Base-by-base conservation (phyloP, 2,888 invertebrate genomes). In the Smittia sp. region DNA sequence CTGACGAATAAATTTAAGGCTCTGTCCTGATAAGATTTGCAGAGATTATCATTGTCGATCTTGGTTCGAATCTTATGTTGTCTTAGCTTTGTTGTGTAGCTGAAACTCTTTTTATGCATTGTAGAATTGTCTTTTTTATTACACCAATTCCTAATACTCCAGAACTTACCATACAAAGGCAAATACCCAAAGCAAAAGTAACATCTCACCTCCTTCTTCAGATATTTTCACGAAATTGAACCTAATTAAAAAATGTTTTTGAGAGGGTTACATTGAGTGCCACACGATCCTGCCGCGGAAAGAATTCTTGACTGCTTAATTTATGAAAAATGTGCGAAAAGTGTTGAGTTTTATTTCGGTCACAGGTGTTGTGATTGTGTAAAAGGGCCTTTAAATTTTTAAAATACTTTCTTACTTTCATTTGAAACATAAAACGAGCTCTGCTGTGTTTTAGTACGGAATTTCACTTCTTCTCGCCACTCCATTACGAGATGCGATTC, bases 271-370 rank as follows among this genome's bases (percentile, higher is more conserved):
- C 46, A 41, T 24, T 13, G 22, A 41, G 22, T 32, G 39, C 41
- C 39, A 67, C 66, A 66, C 22, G 18, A 67, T 20, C n/a, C n/a
- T 15, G 39, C 27, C 38, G 39, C 11, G n/a, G 46, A 3, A 11
- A 58, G 4, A n/a, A 52, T 69, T 41, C 27, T 27, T 7, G 27
- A 9, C 15, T 2, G 9, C 25, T 27, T 69, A 52, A 72, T 62
- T 58, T 72, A 72, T 72, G 62, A 72, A 72, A 72, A 72, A 62
- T 72, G 72, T 72, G 72, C 39, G 72, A 72, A 72, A 62, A 62
- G 72, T 72, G 72, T 22, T 72, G 38, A 72, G 62, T 72, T 72
- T 39, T 62, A 54, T 72, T 20, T 13, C 11, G 72, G 72, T 58
- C 72, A 54, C 72, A 72, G 72, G 72, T 72, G 72, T 24, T 52